phyloP scores from a whole-genome alignment of 2,113 vertebrate species.

The Oreamnos americanus region DNA sequence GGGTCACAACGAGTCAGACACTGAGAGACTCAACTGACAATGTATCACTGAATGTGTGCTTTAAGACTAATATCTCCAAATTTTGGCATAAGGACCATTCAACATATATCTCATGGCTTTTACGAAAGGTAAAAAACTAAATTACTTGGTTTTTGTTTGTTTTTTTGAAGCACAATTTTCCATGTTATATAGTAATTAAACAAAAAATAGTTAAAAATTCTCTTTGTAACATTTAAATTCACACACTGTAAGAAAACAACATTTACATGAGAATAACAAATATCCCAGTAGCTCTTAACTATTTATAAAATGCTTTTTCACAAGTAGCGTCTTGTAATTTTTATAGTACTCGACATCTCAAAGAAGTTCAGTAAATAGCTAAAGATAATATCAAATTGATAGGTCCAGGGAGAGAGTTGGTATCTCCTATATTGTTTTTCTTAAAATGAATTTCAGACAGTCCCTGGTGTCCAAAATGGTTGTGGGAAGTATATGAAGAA shows the following conservation, averaged over 20 bases:
- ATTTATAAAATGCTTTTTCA: not conserved
- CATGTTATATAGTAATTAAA: not conserved
- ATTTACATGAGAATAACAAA: not conserved
- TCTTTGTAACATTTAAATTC: not conserved
- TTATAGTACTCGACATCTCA: not conserved
- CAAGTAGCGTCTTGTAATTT: not conserved
- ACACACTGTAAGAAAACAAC: not conserved
- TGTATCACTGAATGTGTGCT: not conserved
- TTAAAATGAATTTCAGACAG: not conserved
- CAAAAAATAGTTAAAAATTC: not conserved
- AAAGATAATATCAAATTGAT: not conserved
- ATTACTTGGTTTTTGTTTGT: not conserved
- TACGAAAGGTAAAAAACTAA: not conserved
- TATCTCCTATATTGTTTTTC: not conserved
- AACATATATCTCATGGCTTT: not conserved
- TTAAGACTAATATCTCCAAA: not conserved
- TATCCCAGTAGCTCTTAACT: not conserved
- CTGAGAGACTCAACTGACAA: not conserved
- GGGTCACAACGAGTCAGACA: accelerated
- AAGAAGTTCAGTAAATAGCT: not conserved
- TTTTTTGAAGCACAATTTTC: not conserved
- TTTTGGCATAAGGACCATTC: not conserved
- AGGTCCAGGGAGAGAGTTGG: not conserved
- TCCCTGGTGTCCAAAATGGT: not conserved
- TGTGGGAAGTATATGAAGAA: not conserved